Conservation (phyloP, 2,797 vertebrate species). For the Benthosema pterotum region DNA sequence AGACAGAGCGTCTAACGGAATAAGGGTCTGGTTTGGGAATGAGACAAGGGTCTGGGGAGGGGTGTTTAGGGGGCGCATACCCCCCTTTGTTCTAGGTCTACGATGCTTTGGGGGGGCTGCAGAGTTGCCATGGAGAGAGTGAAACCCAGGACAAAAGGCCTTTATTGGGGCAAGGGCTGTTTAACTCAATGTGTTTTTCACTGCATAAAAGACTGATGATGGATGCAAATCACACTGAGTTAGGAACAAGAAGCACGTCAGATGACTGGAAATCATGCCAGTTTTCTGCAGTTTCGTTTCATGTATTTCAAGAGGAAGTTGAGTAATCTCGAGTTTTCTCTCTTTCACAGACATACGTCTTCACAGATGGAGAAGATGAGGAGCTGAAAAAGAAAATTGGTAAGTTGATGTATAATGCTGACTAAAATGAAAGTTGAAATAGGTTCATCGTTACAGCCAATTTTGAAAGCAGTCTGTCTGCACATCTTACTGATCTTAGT, state of each 20-base stretch:
- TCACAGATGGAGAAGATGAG: conserved; percentile 95
- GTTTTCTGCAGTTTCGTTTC: conserved; percentile 25
- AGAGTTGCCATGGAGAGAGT: conserved; percentile 82
- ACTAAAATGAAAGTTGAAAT: conserved; percentile 41
- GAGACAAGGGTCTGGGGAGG: conserved; percentile 50
- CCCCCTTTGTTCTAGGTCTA: conserved; percentile 78
- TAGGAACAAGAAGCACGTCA: conserved; percentile 48
- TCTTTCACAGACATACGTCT: conserved; percentile 91
- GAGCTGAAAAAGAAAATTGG: conserved; percentile 90
- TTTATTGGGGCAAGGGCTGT: conserved; percentile 78
- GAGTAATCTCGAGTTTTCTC: conserved; percentile 41
- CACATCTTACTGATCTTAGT: too few species aligned
- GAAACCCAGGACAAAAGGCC: conserved; percentile 74
- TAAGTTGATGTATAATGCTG: conserved; percentile 70
- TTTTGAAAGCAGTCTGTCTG: conserved; percentile 39
- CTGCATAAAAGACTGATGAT: conserved; percentile 74
- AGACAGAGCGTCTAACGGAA: conserved; percentile 46
- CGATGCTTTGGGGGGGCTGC: conserved; percentile 75
- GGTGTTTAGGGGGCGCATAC: conserved; percentile 55
- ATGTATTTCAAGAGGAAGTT: conserved; percentile 4
- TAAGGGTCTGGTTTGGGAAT: conserved; percentile 36
- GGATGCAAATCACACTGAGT: conserved; percentile 70
- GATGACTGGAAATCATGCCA: conserved; percentile 34
- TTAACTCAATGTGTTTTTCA: conserved; percentile 80
- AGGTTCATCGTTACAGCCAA: conserved; percentile 13